Percentiles rank a stretch among this genome's conserved stretches.
phyloP scores from a whole-genome alignment of 1,140 invertebrate genomes.

The Heliconius eleuchia region DNA sequence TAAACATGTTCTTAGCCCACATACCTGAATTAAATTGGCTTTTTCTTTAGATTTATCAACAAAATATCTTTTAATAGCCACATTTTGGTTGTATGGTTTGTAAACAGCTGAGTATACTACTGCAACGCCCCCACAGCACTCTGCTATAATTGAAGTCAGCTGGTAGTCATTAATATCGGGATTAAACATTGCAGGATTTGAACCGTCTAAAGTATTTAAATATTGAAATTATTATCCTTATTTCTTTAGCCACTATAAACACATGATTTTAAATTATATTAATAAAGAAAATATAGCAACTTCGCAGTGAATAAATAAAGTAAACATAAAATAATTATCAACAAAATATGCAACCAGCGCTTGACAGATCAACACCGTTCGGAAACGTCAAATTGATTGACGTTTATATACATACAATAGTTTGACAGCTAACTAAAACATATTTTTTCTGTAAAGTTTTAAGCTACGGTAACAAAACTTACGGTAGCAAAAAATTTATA shows the following conservation, averaged over 20 bases:
- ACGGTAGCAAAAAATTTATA: too few relatives aligned
- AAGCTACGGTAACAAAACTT: too few relatives aligned
- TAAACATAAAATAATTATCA: slow-evolving; percentile 21
- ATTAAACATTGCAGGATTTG: slow-evolving; percentile 63
- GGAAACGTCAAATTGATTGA: background rate
- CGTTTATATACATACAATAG: too few relatives aligned
- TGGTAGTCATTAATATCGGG: slow-evolving; percentile 81
- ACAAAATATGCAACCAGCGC: slow-evolving; percentile 21
- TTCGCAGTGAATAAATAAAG: slow-evolving; percentile 18
- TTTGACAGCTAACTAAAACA: too few relatives aligned
- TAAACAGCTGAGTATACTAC: slow-evolving; percentile 87
- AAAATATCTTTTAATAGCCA: slow-evolving; percentile 89
- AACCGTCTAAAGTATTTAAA: background rate
- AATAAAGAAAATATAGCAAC: slow-evolving; percentile 19
- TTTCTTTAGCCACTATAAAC: slow-evolving; percentile 13
- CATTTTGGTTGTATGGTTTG: slow-evolving; percentile 84
- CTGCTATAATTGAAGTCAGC: slow-evolving; percentile 84
- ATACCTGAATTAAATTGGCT: slow-evolving; percentile 85
- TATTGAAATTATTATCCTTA: background rate
- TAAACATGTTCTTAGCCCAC: background rate
- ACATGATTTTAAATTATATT: slow-evolving; percentile 23
- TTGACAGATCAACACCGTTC: slow-evolving; percentile 21
- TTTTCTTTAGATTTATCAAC: slow-evolving; percentile 87
- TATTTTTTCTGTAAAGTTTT: too few relatives aligned
- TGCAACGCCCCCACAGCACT: slow-evolving; percentile 86